These are phyloP conservation scores for Dendroctonus ponderosae DNA, from an alignment of 1,140 invertebrate species.

Conservation along the genomic window DNA sequence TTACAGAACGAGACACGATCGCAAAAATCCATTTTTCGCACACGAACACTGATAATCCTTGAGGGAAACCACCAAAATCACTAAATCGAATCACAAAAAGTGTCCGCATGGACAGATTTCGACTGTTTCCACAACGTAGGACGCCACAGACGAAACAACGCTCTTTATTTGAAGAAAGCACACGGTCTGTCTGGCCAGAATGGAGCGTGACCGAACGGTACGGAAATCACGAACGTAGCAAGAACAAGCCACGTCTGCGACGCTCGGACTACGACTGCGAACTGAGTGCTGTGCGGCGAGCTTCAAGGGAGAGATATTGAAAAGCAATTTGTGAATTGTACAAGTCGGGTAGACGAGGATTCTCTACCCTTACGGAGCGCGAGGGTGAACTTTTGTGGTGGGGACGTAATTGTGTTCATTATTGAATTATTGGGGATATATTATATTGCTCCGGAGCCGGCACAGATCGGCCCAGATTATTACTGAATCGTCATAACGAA, in stretches of 20 bases:
- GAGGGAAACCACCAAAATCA: no score
- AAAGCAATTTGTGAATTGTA: constrained; percentile 50
- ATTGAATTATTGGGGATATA: constrained; percentile 21
- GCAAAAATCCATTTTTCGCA: no score
- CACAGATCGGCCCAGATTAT: no score
- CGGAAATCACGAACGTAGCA: neutral
- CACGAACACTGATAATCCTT: no score
- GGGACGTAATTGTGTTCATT: constrained; percentile 26
- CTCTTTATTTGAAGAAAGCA: no score
- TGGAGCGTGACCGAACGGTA: neutral
- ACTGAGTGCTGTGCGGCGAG: neutral
- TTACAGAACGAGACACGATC: no score
- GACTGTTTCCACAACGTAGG: neutral
- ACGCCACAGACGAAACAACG: neutral
- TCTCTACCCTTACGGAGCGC: constrained; percentile 14
- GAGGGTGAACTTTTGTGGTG: constrained; percentile 24
- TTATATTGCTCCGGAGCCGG: neutral
- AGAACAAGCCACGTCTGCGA: neutral
- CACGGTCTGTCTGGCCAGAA: no score
- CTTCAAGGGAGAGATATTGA: constrained; percentile 41
- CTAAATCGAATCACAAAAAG: no score
- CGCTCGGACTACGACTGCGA: constrained; percentile 6
- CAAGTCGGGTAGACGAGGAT: constrained; percentile 41
- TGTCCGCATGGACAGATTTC: neutral
- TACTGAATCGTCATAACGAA: no score